Evolutionary conservation across 2,113 vertebrate genomes (phyloP).

Genomic region (Podarcis cretensis): DNA sequence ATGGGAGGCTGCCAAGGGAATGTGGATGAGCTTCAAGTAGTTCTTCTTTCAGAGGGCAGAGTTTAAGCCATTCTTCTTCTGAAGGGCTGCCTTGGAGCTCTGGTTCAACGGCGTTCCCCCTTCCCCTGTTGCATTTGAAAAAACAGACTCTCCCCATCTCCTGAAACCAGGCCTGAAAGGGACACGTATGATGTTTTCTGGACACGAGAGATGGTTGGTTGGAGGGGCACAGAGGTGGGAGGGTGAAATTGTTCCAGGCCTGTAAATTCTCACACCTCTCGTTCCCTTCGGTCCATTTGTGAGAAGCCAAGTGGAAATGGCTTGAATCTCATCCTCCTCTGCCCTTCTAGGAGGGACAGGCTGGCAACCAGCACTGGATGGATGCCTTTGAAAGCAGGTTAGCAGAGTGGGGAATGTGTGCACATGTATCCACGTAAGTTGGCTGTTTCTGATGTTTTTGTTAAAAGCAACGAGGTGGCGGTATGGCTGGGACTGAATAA

Average conservation of each 20-base stretch:
- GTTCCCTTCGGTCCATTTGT: background rate
- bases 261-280: background rate
- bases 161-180: background rate
- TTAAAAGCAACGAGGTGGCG: background rate
- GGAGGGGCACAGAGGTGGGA: background rate
- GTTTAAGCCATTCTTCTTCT: background rate
- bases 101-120: accelerated
- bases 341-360: accelerated
- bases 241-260: background rate
- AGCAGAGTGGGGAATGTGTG: background rate
- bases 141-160: background rate
- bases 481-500: conserved; percentile 7
- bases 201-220: background rate
- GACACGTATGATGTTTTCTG: background rate
- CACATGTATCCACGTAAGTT: no score
- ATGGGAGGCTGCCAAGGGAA: conserved; percentile 37
- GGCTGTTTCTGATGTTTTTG: background rate
- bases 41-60: conserved; percentile 51
- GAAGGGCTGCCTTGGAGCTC: accelerated
- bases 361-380: accelerated
- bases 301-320: background rate
- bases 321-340: background rate
- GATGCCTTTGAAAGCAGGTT: accelerated
- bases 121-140: background rate
- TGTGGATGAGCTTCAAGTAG: background rate